Percentiles rank a stretch among this genome's conserved stretches.
phyloP scores from a whole-genome alignment of 2,888 invertebrate species.

The Spisula solida region DNA sequence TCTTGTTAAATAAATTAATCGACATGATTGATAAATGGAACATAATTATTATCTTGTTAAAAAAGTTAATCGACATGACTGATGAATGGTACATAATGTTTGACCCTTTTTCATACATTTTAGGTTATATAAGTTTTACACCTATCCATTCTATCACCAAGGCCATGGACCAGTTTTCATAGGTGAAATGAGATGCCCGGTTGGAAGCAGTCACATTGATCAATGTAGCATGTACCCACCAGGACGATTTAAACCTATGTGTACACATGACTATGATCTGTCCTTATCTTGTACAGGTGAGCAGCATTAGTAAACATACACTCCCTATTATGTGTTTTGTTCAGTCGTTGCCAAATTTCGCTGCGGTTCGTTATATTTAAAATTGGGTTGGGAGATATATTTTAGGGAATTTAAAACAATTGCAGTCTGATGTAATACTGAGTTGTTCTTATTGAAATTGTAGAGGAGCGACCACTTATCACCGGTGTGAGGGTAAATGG shows the following conservation, averaged over 20 bases:
- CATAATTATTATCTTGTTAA: too few relatives aligned
- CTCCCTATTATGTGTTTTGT: too few relatives aligned
- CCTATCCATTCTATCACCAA: not conserved
- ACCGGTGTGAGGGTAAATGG: not conserved
- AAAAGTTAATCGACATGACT: too few relatives aligned
- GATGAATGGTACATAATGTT: too few relatives aligned
- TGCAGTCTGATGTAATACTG: too few relatives aligned
- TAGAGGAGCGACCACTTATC: not conserved
- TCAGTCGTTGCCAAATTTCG: too few relatives aligned
- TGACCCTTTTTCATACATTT: too few relatives aligned
- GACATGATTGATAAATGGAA: too few relatives aligned
- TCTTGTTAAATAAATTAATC: too few relatives aligned
- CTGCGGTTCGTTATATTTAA: too few relatives aligned
- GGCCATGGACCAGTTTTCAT: not conserved
- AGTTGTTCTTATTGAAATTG: not conserved
- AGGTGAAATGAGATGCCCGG: not conserved
- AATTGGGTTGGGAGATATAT: too few relatives aligned
- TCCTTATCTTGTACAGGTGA: slow-evolving; percentile 22
- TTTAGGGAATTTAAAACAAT: too few relatives aligned
- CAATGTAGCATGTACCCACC: not conserved
- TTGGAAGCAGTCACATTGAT: not conserved
- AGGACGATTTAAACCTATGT: not conserved
- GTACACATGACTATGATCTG: slow-evolving; percentile 3
- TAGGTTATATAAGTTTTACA: not conserved
- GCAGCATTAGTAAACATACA: not conserved